These are phyloP conservation scores for Leiothrix lutea DNA, from an alignment of 2,113 vertebrate species.

Conservation along the genomic window DNA sequence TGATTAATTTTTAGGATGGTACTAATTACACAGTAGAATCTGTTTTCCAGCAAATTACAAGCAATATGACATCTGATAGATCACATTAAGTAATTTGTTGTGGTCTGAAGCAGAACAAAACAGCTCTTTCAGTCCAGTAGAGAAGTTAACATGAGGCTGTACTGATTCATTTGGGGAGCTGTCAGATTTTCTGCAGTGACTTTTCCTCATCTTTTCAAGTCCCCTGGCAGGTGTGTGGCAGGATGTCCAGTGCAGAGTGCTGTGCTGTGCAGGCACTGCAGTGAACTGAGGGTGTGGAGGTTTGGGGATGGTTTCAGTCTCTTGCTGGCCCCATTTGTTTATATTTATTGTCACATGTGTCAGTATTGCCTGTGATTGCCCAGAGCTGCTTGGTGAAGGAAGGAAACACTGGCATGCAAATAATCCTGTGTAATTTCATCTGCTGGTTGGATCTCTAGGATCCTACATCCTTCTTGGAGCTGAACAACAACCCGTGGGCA, in stretches of 20 bases:
- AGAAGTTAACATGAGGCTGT: neutral
- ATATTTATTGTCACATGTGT: neutral
- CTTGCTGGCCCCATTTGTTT: neutral
- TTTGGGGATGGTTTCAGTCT: neutral
- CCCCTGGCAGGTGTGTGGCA: neutral
- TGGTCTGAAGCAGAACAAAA: neutral
- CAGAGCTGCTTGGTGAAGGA: neutral
- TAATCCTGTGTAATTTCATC: neutral
- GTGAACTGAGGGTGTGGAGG: neutral
- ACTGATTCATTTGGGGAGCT: neutral
- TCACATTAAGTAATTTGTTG: neutral
- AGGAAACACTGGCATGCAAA: neutral
- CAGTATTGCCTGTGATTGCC: neutral
- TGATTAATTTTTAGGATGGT: neutral
- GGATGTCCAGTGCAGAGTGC: neutral
- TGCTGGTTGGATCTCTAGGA: neutral
- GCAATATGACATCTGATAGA: neutral
- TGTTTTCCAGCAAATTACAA: neutral
- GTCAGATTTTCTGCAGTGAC: neutral
- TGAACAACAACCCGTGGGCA: neutral
- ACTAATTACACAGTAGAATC: neutral
- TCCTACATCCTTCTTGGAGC: neutral
- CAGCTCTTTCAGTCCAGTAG: neutral
- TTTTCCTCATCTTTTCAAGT: neutral
- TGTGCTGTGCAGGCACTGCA: neutral